Conservation (phyloP, 2,113 vertebrate genomes). For the Ranitomeya imitator region DNA sequence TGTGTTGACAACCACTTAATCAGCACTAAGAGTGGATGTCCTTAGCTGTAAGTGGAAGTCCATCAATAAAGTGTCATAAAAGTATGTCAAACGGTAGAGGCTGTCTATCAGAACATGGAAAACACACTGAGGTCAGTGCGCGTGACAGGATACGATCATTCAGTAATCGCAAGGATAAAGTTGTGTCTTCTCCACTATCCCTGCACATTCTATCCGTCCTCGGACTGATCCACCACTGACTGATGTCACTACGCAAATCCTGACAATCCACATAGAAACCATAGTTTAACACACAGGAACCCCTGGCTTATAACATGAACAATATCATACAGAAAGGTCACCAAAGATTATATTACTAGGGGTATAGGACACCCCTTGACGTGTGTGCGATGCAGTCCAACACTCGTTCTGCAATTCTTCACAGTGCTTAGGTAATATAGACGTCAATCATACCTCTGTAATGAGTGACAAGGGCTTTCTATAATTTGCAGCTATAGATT, state of each 20-base stretch:
- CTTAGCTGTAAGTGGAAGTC: not conserved
- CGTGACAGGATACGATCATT: not conserved
- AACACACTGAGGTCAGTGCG: not conserved
- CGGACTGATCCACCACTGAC: not conserved
- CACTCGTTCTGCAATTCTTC: not conserved
- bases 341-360: not conserved
- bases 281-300: not conserved
- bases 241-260: not conserved
- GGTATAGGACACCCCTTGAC: not conserved
- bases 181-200: not conserved
- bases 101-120: not conserved
- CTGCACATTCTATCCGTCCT: conserved; percentile 1
- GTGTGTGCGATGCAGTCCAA: not conserved
- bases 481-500: too few species aligned
- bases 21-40: not conserved
- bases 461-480: too few species aligned
- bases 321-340: not conserved
- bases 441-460: too few species aligned
- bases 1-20: conserved; percentile 21
- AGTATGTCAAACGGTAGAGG: not conserved
- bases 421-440: too few species aligned
- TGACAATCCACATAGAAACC: not conserved
- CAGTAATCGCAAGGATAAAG: not conserved
- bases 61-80: not conserved
- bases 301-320: too few species aligned